Conservation (phyloP, 2,888 invertebrate genomes). For the Podabrus alpinus region DNA sequence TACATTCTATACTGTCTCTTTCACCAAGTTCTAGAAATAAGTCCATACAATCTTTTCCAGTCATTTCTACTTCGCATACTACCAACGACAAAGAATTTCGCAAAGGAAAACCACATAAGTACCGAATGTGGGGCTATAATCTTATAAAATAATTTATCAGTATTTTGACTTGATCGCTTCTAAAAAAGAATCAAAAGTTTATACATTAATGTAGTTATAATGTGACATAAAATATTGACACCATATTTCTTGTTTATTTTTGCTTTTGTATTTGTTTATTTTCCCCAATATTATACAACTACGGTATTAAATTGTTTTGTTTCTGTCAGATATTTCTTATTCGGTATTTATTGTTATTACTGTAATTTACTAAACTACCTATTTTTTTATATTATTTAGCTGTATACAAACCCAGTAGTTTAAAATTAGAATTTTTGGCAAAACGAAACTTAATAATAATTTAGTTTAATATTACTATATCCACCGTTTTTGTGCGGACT, state of each 20-base stretch:
- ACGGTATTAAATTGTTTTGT: too few species aligned
- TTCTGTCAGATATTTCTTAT: too few species aligned
- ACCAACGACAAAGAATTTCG: slow-evolving; percentile 12
- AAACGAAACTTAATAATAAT: too few species aligned
- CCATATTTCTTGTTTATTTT: not conserved
- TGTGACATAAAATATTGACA: not conserved
- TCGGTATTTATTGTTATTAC: too few species aligned
- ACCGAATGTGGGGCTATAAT: slow-evolving; percentile 35
- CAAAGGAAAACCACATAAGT: slow-evolving; percentile 12
- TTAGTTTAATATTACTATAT: too few species aligned
- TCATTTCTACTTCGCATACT: slow-evolving; percentile 2
- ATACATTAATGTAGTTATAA: not conserved
- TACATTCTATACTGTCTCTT: slow-evolving; percentile 31
- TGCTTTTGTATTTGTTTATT: not conserved
- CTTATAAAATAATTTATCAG: slow-evolving; percentile 44
- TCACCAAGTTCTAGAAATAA: slow-evolving; percentile 8
- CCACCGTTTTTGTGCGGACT: too few species aligned
- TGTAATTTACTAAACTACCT: too few species aligned
- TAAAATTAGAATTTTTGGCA: too few species aligned
- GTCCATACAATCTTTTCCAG: slow-evolving; percentile 14
- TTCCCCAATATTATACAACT: too few species aligned
- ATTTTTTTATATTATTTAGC: too few species aligned
- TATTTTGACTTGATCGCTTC: slow-evolving; percentile 43
- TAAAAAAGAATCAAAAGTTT: slow-evolving; percentile 30
- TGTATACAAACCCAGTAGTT: too few species aligned